Evolutionary conservation across 2,888 invertebrate genomes (phyloP), one percentile per base, ranked within the genome.

Genomic region (Pachydiplax longipennis): DNA sequence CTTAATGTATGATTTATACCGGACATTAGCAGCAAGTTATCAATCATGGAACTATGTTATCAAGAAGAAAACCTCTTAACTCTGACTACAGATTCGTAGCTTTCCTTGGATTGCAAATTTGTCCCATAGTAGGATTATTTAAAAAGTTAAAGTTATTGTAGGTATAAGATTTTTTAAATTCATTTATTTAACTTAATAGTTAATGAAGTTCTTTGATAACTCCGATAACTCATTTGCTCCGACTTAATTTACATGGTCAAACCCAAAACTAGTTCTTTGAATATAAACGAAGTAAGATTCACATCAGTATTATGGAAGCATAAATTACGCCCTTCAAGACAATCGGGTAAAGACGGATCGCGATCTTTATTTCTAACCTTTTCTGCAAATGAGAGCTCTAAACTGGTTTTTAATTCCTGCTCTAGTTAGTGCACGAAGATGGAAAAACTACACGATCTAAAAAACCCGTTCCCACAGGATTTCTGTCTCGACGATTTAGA

Each of bases 391-490:
- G 87, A 87, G 65, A 35, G 61, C 10, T 61, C 35, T 61, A 61
- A 65, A 87, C 87, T 65, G 61, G 61, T 87, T 87, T 87, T 87
- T 87, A 87, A 87, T 87, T 87, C 37, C n/a, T 61, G 37, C 61
- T 25, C 87, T 61, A 87, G 87, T 87, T 61, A 58, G 61, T 37
- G n/a, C 58, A 65, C 61, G 61, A n/a, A 22, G 73, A 18, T 3
- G 22, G 73, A 31, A 22, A 73, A 13, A 73, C 25, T 25, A 73
- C 31, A 31, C 25, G 25, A 10, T 73, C 73, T 73, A 73, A 73
- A 61, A 61, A 87, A 18, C 82, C 37, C 87, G 61, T 22, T 25
- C 61, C 61, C 37, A 65, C 87, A 61, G 61, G 87, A 87, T 37
- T 87, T 87, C 87, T 87, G 87, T 61, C 87, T 40, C 58, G 61